Percentiles rank a stretch among this genome's conserved stretches.
Conservation (phyloP, 2,797 vertebrate genomes). For the Garrulus glandarius region DNA sequence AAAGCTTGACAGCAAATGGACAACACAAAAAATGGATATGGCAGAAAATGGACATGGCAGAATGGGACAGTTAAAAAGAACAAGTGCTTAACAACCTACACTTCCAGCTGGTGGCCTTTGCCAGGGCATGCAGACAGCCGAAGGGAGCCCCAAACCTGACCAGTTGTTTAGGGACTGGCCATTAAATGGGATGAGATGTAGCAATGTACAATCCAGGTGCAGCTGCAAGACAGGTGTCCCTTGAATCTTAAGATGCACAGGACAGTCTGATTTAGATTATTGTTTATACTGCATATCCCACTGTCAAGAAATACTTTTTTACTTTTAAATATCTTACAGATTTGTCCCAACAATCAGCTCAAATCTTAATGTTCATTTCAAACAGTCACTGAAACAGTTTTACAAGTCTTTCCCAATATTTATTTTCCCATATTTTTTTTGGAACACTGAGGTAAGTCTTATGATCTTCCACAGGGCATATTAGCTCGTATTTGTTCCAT, state of each 20-base stretch:
- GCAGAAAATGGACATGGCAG: neutral
- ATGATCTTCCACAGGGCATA: neutral
- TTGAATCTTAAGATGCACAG: neutral
- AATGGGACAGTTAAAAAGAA: neutral
- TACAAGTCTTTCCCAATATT: neutral
- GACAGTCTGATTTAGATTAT: neutral
- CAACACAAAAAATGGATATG: neutral
- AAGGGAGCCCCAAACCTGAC: neutral
- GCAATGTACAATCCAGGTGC: rapidly evolving
- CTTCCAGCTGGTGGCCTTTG: neutral
- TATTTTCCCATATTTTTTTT: neutral
- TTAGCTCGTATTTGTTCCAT: neutral
- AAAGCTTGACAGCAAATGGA: neutral
- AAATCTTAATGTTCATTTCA: neutral
- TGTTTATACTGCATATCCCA: neutral
- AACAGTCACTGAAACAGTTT: neutral
- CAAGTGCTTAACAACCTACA: neutral
- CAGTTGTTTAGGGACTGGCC: neutral
- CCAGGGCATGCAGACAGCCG: neutral
- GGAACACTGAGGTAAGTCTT: neutral
- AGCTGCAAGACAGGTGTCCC: neutral
- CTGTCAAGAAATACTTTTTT: neutral
- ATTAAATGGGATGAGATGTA: neutral
- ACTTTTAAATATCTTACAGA: neutral
- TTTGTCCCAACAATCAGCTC: neutral